Percentiles rank a stretch among this genome's conserved stretches.
These are phyloP conservation scores for Python bivittatus DNA, from an alignment of 2,113 vertebrate genomes.

Conservation along the genomic window DNA sequence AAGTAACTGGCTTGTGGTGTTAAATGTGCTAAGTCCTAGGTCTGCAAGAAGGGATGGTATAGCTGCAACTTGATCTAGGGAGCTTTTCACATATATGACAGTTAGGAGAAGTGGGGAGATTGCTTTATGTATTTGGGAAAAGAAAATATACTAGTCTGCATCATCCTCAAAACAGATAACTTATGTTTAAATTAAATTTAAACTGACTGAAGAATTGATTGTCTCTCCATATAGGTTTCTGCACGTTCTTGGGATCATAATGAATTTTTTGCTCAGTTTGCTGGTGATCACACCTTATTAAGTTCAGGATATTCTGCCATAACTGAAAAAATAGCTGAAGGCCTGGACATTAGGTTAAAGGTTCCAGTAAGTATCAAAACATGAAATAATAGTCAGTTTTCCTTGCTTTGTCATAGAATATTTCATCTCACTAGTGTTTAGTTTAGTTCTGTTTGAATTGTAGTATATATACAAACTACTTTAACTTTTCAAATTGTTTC, in stretches of 20 bases:
- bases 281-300: conserved; percentile 93
- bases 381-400: neutral
- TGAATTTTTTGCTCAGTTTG: conserved; percentile 98
- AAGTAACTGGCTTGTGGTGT: neutral
- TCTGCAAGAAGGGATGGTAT: neutral
- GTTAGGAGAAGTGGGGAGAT: neutral
- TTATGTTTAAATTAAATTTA: neutral
- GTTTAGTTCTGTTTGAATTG: neutral
- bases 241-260: conserved; percentile 98
- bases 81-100: neutral
- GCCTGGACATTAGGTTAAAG: conserved; percentile 86
- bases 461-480: neutral
- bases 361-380: conserved; percentile 79
- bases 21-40: neutral
- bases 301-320: conserved; percentile 86
- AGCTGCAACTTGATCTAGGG: neutral
- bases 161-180: neutral
- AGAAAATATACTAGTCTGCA: neutral
- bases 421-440: neutral
- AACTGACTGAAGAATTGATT: neutral
- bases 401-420: conserved; percentile 9
- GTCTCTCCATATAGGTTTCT: conserved; percentile 81
- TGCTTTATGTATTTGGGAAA: neutral
- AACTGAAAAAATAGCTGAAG: conserved; percentile 86
- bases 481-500: neutral